These are phyloP conservation scores for Strigamia transsilvanica DNA, from an alignment of 2,888 invertebrate genomes.

Conservation along the genomic window DNA sequence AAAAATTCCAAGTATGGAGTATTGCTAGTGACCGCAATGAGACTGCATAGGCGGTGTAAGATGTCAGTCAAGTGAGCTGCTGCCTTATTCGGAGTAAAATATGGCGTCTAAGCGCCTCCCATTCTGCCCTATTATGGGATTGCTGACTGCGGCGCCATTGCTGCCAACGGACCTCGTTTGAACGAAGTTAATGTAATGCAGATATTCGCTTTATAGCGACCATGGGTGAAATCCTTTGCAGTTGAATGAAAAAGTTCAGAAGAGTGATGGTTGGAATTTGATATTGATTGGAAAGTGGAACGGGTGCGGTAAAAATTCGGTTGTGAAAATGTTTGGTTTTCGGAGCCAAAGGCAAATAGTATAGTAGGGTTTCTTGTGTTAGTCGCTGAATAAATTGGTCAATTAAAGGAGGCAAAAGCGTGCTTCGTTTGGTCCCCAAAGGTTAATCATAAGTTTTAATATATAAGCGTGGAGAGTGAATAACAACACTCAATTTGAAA, in stretches of 20 bases:
- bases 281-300: constrained; percentile 22
- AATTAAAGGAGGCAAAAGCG: constrained; percentile 39
- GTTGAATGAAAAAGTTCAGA: not conserved
- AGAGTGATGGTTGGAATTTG: not conserved
- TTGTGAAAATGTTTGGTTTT: not conserved
- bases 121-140: constrained; percentile 52
- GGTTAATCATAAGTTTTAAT: constrained; percentile 40
- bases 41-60: constrained; percentile 55
- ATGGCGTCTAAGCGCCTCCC: constrained; percentile 53
- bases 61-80: constrained; percentile 48
- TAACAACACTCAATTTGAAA: constrained; percentile 45
- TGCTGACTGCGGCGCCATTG: constrained; percentile 50
- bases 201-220: constrained; percentile 40
- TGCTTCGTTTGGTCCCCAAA: constrained; percentile 2
- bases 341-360: not conserved
- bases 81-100: constrained; percentile 52
- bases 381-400: constrained; percentile 27
- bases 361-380: not conserved
- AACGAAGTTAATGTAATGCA: constrained; percentile 33
- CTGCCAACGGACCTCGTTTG: constrained; percentile 33
- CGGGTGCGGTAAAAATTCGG: not conserved
- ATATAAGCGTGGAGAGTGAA: not conserved
- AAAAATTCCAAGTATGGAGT: constrained; percentile 51
- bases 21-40: constrained; percentile 52
- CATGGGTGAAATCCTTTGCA: constrained; percentile 10